These are phyloP conservation scores for Setophaga coronata DNA, from an alignment of 2,113 vertebrate species.

Conservation along the genomic window DNA sequence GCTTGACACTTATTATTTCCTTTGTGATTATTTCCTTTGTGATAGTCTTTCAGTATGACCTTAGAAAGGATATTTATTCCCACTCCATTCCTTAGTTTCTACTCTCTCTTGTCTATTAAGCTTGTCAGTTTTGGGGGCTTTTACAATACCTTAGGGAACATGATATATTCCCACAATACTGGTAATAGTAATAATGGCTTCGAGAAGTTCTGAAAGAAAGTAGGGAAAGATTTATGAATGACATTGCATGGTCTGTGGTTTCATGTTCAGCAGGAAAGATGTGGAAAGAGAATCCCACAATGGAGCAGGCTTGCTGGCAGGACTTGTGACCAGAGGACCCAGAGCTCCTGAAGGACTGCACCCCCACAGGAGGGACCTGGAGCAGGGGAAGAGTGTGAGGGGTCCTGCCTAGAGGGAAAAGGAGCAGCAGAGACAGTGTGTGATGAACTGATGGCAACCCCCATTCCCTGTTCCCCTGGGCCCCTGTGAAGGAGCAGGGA, in stretches of 20 bases:
- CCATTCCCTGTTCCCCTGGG: not conserved
- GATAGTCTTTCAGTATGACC: not conserved
- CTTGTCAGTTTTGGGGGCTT: not conserved
- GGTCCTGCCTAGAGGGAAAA: not conserved
- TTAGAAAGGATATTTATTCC: not conserved
- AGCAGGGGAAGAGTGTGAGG: not conserved
- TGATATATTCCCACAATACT: not conserved
- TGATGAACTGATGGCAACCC: no score
- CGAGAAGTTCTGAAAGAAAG: not conserved
- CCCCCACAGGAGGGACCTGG: not conserved
- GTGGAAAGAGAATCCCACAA: rapidly evolving
- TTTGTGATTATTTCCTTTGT: not conserved
- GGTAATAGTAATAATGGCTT: not conserved
- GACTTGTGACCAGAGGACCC: not conserved
- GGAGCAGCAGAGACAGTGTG: not conserved
- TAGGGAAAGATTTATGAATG: not conserved
- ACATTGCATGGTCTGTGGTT: not conserved
- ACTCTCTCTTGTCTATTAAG: not conserved
- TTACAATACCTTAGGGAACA: not conserved
- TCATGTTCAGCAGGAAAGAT: not conserved
- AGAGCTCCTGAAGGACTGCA: not conserved
- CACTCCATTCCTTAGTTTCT: not conserved
- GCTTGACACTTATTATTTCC: not conserved
- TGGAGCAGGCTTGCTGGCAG: not conserved
- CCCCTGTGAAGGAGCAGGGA: not conserved